Base-by-base conservation (phyloP, 2,113 vertebrate species). In the Phrynosoma platyrhinos region DNA sequence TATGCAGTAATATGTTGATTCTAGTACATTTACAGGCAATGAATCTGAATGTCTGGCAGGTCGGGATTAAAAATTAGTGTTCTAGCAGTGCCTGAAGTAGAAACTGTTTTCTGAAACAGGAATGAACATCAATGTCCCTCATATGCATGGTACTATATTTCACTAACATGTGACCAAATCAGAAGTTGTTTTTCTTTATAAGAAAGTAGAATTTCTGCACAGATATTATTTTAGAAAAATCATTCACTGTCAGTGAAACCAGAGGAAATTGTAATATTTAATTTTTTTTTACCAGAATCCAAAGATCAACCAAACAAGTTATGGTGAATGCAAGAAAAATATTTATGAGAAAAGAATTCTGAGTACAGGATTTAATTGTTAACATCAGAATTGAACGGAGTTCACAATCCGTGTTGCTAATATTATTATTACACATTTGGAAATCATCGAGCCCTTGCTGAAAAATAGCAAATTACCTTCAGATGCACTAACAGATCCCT, bases 11-110 rank as follows among this genome's bases (percentile, higher is more conserved):
- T 91, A 93, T 87, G 87, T 92, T 93, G 90, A 92, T 90, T 93
- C 76, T 72, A 82, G 30, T 40, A 76, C 53, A 85, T 84, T 89
- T 91, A 89, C 64, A 90, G 74, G 25, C 83, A 92, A 75, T 72
- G 78, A 88, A 91, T 94, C 13, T 18, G 82, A 95, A 92, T 75
- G 81, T 25, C 83, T 93, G 85, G 90, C 83, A 91, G 83, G 79
- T 75, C 78, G 79, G 72, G 62, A 95, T 89, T 92, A 92, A 95
- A 95, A 93, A 93, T 76, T 93, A 87, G 82, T 88, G 76, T 58
- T 91, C 90, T 90, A 87, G 40, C 52, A 1, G 3, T 85, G 74
- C 90, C 91, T 93, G 68, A 88, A 92, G 90, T 20, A 76, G 68
- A 81, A 1, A 8, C 0, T 87, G 84, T 77, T 87, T 90, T 91